phyloP scores from a whole-genome alignment of 2,113 vertebrate genomes.

The Menidia beryllina region DNA sequence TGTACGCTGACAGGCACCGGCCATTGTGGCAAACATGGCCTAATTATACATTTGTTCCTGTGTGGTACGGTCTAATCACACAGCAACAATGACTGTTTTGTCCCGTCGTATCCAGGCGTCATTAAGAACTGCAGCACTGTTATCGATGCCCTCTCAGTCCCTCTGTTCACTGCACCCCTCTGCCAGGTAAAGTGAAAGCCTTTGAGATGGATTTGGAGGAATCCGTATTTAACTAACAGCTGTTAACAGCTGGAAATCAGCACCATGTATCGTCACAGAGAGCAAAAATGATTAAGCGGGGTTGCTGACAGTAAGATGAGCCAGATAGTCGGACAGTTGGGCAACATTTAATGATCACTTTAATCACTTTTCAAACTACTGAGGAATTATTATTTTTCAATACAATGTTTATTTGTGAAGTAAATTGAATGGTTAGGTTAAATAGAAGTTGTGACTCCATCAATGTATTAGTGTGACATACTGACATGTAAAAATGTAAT shows the following conservation, averaged over 20 bases:
- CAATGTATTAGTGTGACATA: background rate
- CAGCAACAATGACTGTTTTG: constrained; percentile 65
- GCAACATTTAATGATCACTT: background rate
- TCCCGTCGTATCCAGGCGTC: constrained; percentile 35
- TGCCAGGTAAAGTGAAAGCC: background rate
- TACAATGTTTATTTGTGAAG: background rate
- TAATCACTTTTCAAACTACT: background rate
- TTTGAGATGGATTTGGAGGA: constrained; percentile 20
- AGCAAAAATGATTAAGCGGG: background rate
- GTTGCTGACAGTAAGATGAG: background rate
- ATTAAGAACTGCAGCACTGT: constrained; percentile 6
- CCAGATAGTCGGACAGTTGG: background rate
- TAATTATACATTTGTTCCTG: constrained; percentile 51
- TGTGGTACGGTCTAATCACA: constrained; percentile 49
- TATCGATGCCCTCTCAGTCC: constrained; percentile 33
- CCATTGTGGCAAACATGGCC: constrained; percentile 37
- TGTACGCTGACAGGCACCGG: constrained; percentile 42
- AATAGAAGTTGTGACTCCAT: background rate
- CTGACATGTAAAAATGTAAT: no score
- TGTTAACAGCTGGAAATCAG: constrained; percentile 9
- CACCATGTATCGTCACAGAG: background rate
- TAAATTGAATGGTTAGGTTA: background rate
- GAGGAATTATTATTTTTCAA: background rate
- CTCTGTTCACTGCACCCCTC: constrained; percentile 34
- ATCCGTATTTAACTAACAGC: constrained; percentile 1